These are phyloP conservation scores for Parnassius glacialis DNA, from an alignment of 2,888 invertebrate species.

Conservation along the genomic window DNA sequence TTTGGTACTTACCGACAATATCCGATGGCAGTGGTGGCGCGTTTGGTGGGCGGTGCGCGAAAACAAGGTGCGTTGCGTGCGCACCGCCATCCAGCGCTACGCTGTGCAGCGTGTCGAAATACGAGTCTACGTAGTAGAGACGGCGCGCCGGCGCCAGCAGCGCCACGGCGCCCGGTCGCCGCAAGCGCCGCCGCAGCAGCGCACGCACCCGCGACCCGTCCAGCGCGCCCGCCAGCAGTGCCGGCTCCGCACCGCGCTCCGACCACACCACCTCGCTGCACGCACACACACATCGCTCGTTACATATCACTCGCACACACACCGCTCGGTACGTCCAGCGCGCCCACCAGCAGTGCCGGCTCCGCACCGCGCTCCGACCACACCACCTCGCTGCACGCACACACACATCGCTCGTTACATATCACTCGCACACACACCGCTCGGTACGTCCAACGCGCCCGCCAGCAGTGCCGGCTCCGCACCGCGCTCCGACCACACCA, in stretches of 20 bases:
- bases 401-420: too few species aligned
- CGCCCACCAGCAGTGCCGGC: slow-evolving; percentile 61
- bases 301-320: neutral
- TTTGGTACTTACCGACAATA: slow-evolving; percentile 2
- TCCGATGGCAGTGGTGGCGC: slow-evolving; percentile 33
- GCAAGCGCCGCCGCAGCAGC: slow-evolving; percentile 82
- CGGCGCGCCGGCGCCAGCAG: slow-evolving; percentile 87
- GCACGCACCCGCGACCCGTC: slow-evolving; percentile 81
- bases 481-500: slow-evolving; percentile 89
- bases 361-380: slow-evolving; percentile 87
- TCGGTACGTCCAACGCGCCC: slow-evolving; percentile 82
- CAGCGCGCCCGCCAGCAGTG: slow-evolving; percentile 68
- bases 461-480: slow-evolving; percentile 58
- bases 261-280: slow-evolving; percentile 87
- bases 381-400: slow-evolving; percentile 80
- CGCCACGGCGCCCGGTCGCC: slow-evolving; percentile 89
- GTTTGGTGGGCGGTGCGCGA: slow-evolving; percentile 38
- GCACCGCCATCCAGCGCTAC: slow-evolving; percentile 85
- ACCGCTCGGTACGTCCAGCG: slow-evolving; percentile 77
- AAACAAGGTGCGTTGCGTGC: slow-evolving; percentile 59
- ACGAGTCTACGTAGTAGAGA: slow-evolving; percentile 93
- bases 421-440: neutral
- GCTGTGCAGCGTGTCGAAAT: slow-evolving; percentile 86
- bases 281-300: neutral
- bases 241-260: slow-evolving; percentile 82